Evolutionary conservation across 2,888 invertebrate species (phyloP).

Genomic region (Apodemia hepburni): DNA sequence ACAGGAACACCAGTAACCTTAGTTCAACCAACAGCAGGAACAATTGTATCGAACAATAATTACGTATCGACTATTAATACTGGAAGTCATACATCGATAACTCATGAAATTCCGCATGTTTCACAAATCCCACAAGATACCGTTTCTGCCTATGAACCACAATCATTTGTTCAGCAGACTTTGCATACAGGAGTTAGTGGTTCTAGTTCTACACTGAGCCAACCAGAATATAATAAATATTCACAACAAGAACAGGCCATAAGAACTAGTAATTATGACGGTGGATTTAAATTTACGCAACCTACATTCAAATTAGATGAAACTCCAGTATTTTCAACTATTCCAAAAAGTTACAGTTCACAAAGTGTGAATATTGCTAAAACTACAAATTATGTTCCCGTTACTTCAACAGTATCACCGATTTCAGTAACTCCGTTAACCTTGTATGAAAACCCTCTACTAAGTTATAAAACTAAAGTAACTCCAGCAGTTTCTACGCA

Average conservation of each 20-base stretch:
- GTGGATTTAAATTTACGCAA: constrained; percentile 50
- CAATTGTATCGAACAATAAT: constrained; percentile 17
- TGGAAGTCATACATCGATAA: constrained; percentile 12
- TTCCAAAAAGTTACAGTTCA: constrained; percentile 56
- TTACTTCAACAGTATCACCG: constrained; percentile 31
- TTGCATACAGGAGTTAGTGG: constrained; percentile 48
- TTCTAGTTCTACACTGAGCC: background rate
- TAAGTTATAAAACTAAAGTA: constrained; percentile 41
- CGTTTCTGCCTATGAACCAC: constrained; percentile 55
- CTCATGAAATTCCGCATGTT: constrained; percentile 2
- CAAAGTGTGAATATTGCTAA: constrained; percentile 40
- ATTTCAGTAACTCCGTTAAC: constrained; percentile 32
- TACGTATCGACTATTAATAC: constrained; percentile 18
- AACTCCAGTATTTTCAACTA: constrained; percentile 37
- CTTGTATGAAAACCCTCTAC: constrained; percentile 34
- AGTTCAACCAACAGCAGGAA: constrained; percentile 47
- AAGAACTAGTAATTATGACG: constrained; percentile 12
- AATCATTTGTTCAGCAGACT: constrained; percentile 54
- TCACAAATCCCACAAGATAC: constrained; percentile 36
- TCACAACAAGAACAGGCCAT: constrained; percentile 32
- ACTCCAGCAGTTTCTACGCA: constrained; percentile 57
- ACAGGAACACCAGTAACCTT: constrained; percentile 52
- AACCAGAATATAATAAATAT: constrained; percentile 36
- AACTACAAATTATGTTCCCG: constrained; percentile 26
- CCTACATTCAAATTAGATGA: constrained; percentile 35